These are phyloP conservation scores for Ichneumon xanthorius DNA, from an alignment of 2,888 invertebrate species.

Conservation along the genomic window DNA sequence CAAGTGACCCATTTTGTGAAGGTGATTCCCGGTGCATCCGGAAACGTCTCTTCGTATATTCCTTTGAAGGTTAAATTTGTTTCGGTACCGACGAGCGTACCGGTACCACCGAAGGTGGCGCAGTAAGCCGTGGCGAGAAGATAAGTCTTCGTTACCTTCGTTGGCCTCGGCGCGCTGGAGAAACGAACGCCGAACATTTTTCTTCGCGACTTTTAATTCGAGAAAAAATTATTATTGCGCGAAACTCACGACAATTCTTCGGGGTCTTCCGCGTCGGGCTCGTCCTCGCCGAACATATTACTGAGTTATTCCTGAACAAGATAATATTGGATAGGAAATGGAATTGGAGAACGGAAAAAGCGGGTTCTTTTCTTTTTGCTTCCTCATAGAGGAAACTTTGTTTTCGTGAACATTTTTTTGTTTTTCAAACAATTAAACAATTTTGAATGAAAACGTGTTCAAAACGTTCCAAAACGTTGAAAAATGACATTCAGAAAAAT, in stretches of 20 bases:
- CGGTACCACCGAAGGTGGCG: constrained; percentile 84
- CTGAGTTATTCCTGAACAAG: constrained; percentile 69
- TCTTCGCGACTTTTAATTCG: not conserved
- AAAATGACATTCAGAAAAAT: too few relatives aligned
- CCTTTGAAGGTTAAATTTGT: constrained; percentile 84
- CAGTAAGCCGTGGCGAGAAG: constrained; percentile 80
- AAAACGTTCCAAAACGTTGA: too few relatives aligned
- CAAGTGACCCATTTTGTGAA: constrained; percentile 85
- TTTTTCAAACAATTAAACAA: too few relatives aligned
- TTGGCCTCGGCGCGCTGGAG: constrained; percentile 67
- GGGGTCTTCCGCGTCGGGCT: constrained; percentile 42
- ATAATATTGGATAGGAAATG: not conserved
- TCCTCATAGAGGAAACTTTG: too few relatives aligned
- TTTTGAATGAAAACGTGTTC: too few relatives aligned
- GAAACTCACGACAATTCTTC: constrained; percentile 60
- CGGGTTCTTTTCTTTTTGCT: too few relatives aligned
- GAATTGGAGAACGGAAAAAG: too few relatives aligned
- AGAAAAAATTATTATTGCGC: not conserved
- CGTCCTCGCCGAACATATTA: constrained; percentile 52
- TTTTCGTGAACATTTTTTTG: too few relatives aligned
- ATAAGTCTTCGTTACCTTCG: constrained; percentile 78
- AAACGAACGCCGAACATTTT: not conserved
- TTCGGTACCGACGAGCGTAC: constrained; percentile 84
- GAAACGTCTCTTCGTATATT: constrained; percentile 81
- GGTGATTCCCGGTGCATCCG: constrained; percentile 78